Evolutionary conservation across 2,797 vertebrate species (phyloP).

Genomic region (Parauchenoglanis punctatus): DNA sequence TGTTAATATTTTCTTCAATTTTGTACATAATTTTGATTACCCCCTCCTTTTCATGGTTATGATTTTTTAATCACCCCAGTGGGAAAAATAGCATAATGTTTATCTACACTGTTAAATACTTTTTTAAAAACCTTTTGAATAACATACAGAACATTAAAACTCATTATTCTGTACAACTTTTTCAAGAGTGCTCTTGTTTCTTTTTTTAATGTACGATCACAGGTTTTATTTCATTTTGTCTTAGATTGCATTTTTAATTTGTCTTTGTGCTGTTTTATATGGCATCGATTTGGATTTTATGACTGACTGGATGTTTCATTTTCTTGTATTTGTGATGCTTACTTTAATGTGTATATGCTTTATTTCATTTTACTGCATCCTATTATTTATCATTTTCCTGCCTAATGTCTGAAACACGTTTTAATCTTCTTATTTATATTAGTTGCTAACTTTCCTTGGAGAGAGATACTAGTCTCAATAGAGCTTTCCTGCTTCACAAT

Average conservation of each 20-base stretch:
- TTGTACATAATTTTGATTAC: neutral
- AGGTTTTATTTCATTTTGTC: constrained; percentile 2
- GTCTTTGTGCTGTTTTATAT: neutral
- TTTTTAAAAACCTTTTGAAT: neutral
- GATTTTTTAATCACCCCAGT: too few relatives aligned
- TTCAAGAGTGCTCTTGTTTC: neutral
- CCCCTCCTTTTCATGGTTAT: neutral
- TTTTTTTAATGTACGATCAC: neutral
- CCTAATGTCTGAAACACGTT: constrained; percentile 20
- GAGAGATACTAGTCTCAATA: neutral
- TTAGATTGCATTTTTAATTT: neutral
- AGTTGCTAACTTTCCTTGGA: neutral
- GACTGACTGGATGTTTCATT: constrained; percentile 14
- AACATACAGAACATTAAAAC: neutral
- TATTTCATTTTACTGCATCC: constrained; percentile 5
- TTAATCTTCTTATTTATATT: constrained; percentile 8
- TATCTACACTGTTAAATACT: neutral
- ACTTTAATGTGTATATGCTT: neutral
- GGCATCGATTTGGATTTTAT: constrained; percentile 16
- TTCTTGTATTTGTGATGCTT: constrained; percentile 2
- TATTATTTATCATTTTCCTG: constrained; percentile 20
- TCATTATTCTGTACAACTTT: neutral
- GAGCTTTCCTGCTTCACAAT: neutral
- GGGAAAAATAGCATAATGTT: neutral
- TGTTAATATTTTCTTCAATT: neutral